Percentiles rank a stretch among this genome's conserved stretches.
These are phyloP conservation scores for Plemyria rubiginata DNA, from an alignment of 2,888 invertebrate species.

Conservation along the genomic window DNA sequence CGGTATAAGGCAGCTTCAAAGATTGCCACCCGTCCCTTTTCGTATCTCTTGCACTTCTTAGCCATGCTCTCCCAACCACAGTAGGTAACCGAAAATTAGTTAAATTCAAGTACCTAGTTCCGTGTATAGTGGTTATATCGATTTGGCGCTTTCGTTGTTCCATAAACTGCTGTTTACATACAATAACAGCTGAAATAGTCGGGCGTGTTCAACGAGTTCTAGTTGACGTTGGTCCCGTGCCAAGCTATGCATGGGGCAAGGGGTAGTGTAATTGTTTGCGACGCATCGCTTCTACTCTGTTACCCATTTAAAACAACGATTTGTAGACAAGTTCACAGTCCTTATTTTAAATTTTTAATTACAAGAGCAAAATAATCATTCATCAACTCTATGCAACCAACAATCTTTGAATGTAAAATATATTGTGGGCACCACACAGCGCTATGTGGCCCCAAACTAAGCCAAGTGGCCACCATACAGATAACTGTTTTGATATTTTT, in stretches of 20 bases:
- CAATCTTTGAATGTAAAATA: too few relatives aligned
- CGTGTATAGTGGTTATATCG: constrained; percentile 42
- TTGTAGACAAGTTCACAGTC: constrained; percentile 21
- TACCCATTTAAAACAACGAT: constrained; percentile 25
- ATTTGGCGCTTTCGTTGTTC: constrained; percentile 55
- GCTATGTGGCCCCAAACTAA: too few relatives aligned
- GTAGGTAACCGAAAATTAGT: not conserved
- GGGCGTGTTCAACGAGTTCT: constrained; percentile 66
- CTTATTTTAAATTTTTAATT: not conserved
- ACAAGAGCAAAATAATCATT: too few relatives aligned
- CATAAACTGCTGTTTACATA: constrained; percentile 68
- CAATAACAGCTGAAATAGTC: constrained; percentile 72
- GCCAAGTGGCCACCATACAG: too few relatives aligned
- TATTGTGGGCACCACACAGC: too few relatives aligned
- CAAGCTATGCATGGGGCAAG: constrained; percentile 68
- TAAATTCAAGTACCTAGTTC: not conserved
- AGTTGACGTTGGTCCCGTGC: constrained; percentile 71
- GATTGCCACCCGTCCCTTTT: too few relatives aligned
- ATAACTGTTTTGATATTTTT: too few relatives aligned
- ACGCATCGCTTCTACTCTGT: constrained; percentile 29
- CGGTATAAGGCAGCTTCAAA: too few relatives aligned
- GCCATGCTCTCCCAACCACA: too few relatives aligned
- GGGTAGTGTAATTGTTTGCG: constrained; percentile 72
- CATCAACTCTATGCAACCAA: too few relatives aligned
- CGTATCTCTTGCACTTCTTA: too few relatives aligned